phyloP scores from a whole-genome alignment of 1,140 invertebrate species.

The Neomicropteryx cornuta region DNA sequence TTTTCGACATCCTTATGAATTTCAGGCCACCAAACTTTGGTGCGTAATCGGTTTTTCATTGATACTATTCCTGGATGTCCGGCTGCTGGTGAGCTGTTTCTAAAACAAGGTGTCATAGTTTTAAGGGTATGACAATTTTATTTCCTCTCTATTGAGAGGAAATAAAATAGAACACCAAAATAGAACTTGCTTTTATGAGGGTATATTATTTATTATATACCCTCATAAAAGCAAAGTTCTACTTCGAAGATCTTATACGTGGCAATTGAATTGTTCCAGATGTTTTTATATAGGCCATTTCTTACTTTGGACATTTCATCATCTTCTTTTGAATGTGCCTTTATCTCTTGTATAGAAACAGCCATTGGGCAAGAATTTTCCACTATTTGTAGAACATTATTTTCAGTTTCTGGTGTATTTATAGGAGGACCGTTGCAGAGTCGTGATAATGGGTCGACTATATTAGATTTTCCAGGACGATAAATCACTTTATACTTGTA shows the following conservation, averaged over 20 bases:
- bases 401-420: neutral
- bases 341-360: slow-evolving; percentile 1
- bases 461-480: slow-evolving; percentile 24
- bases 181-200: too few relatives aligned
- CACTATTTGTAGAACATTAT: slow-evolving; percentile 3
- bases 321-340: neutral
- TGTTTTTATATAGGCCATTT: slow-evolving; percentile 5
- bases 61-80: slow-evolving; percentile 31
- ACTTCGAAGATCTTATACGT: slow-evolving; percentile 4
- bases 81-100: slow-evolving; percentile 22
- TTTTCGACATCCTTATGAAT: slow-evolving; percentile 30
- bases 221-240: slow-evolving; percentile 5
- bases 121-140: slow-evolving; percentile 1
- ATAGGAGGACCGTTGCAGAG: slow-evolving; percentile 5
- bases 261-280: slow-evolving; percentile 5
- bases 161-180: too few relatives aligned
- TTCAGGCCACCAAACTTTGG: slow-evolving; percentile 34
- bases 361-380: slow-evolving; percentile 3
- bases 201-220: too few relatives aligned
- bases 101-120: neutral
- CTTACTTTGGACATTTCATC: slow-evolving; percentile 1
- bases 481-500: slow-evolving; percentile 22
- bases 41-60: slow-evolving; percentile 38
- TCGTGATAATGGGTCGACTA: slow-evolving; percentile 25
- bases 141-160: too few relatives aligned